Evolutionary conservation across 2,888 invertebrate species (phyloP), one percentile per base, ranked within the genome.

Genomic region (Balanococcus diminutus): DNA sequence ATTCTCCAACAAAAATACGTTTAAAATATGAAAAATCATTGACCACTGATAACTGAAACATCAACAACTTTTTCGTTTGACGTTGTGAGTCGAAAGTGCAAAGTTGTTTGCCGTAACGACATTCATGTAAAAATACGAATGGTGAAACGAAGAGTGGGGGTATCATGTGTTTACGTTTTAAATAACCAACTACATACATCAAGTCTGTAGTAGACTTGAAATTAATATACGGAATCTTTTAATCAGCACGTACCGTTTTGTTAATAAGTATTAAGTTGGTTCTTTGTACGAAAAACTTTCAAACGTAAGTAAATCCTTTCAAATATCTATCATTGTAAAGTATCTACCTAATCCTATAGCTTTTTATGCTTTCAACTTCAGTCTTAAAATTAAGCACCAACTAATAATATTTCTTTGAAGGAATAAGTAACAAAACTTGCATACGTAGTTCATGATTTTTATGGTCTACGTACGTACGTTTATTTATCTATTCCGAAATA

Each of bases 141-240:
- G n/a, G 25, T 31, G 19, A 19, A 36, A 79, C 36, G 19, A 36
- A 79, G 75, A 79, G 75, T 79, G 75, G 75, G 75, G 75, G 67
- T 67, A 79, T 36, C 36, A 79, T 79, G 75, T 79, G 75, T 79
- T 79, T 79, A 79, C 11, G 32, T 32, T 79, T 32, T 79, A 79
- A 36, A 36, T 79, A 79, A 79, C 67, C 16, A n/a, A 36, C 36
- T 79, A 1, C 75, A 79, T n/a, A 36, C 36, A 6, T 61, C n/a
- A n/a, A n/a, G n/a, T 11, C 5, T 9, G 51, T 51, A 51, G 25
- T 61, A n/a, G n/a, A 46, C 46, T 61, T 25, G 22, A 67, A 16
- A 16, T 16, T 28, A 16, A 67, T 67, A 14, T 67, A 16, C 22
- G 14, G 14, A 56, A 67, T 28, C 14, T 28, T 67, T 28, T 28